Base-by-base conservation (phyloP, 2,888 invertebrate genomes). In the Opisthograptis luteolata region DNA sequence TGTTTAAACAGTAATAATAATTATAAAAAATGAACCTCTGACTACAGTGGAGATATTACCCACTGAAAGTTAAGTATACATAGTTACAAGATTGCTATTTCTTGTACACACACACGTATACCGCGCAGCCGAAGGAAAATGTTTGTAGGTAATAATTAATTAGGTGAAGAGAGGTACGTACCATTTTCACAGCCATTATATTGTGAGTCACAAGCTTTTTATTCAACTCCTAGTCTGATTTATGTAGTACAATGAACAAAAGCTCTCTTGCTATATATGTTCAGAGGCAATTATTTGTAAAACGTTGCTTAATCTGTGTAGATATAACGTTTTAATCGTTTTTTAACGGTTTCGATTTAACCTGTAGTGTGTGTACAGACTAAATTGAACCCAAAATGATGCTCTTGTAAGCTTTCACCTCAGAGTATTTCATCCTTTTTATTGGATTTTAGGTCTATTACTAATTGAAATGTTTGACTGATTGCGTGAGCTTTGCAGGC, bases 61-160 rank as follows among this genome's bases (percentile, higher is more conserved):
- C 19, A 20, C 8, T 36, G 32, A 37, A 37, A 49, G 31, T 34
- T 30, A 17, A 14, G 28, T 35, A 31, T 17, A 42, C 43, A 27
- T 44, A 39, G 44, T 34, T 36, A 51, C 12, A 41, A 52, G 51
- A 55, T 62, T 47, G 59, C 45, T 55, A 62, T 62, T 55, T 57
- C 57, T 62, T 62, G 59, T 62, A 59, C 57, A 58, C 55, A 43
- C 48, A 40, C 53, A 49, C 27, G 50, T 56, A 55, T 57, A 53
- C 49, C 49, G 61, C 55, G 46, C 32, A 54, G 56, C 55, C 41
- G 41, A 46, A 43, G 55, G 50, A 55, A 24, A 48, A 60, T 37
- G 50, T 50, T 60, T 55, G 58, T 60, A 61, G 55, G 57, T 64
- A 66, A 56, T 64, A 63, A 66, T 69, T 68, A 66, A 69, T 66